Evolutionary conservation across 2,113 vertebrate genomes (phyloP).

Genomic region (Syngnathus floridae): DNA sequence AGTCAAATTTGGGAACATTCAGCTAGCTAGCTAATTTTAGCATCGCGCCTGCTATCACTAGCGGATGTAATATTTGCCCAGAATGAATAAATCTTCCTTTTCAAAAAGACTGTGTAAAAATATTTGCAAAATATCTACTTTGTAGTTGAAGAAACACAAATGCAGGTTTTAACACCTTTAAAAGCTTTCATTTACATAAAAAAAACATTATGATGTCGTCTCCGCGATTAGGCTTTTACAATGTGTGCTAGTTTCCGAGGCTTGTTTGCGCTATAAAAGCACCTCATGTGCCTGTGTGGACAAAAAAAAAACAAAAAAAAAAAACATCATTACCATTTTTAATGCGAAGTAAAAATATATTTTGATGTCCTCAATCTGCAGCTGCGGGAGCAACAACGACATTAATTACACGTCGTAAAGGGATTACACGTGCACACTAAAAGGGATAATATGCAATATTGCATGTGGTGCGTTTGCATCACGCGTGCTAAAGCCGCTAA

Average conservation of each 20-base stretch:
- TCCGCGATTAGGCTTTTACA: not conserved
- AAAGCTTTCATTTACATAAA: conserved; percentile 8
- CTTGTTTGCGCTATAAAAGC: conserved; percentile 25
- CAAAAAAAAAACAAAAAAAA: not conserved
- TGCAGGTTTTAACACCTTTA: conserved; percentile 16
- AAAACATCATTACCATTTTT: conserved; percentile 5
- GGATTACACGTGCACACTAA: conserved; percentile 26
- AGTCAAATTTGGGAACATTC: too few species aligned
- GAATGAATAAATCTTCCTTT: not conserved
- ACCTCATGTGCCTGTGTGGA: conserved; percentile 1
- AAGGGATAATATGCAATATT: conserved; percentile 5
- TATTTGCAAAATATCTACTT: not conserved
- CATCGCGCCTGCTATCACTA: not conserved
- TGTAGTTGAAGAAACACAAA: not conserved
- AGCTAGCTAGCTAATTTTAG: not conserved
- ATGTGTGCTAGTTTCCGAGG: not conserved
- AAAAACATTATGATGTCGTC: not conserved
- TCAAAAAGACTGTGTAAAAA: not conserved
- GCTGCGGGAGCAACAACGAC: conserved; percentile 23
- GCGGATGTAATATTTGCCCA: not conserved
- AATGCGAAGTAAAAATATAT: conserved; percentile 25
- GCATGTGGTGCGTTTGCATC: not conserved
- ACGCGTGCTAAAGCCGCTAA: not conserved
- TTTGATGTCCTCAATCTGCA: conserved; percentile 32
- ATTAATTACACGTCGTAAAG: conserved; percentile 35